Percentiles rank a stretch among this genome's conserved stretches.
Evolutionary conservation across 2,113 vertebrate species (phyloP).

Genomic region (Manacus vitellinus): DNA sequence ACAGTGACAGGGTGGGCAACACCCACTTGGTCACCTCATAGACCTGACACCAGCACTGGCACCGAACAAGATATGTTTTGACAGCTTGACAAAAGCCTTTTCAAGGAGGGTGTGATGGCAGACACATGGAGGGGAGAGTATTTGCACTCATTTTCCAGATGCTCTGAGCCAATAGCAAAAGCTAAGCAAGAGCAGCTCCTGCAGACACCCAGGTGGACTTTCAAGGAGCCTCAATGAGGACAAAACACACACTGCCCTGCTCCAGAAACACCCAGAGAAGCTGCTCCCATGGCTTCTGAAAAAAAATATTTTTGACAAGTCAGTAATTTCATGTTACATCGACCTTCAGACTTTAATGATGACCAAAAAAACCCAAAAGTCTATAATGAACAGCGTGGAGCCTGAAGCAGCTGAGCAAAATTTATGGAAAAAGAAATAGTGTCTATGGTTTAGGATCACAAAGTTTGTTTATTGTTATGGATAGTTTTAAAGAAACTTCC

Average conservation of each 20-base stretch:
- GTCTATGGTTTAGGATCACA: background rate
- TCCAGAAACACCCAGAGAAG: background rate
- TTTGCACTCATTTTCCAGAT: background rate
- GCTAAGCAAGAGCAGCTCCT: background rate
- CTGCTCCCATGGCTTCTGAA: background rate
- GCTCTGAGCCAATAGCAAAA: background rate
- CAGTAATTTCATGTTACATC: background rate
- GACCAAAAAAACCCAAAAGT: background rate
- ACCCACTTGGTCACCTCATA: background rate
- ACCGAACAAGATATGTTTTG: background rate
- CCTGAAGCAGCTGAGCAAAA: background rate
- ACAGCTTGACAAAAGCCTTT: background rate
- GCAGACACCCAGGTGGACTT: background rate
- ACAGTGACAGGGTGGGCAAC: background rate
- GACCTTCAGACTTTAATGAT: background rate
- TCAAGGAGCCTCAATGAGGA: background rate
- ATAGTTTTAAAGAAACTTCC: background rate
- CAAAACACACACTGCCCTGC: background rate
- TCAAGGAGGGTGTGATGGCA: background rate
- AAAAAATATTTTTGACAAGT: background rate
- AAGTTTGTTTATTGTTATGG: background rate
- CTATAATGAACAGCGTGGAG: background rate
- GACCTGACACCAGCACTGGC: background rate
- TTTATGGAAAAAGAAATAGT: rapidly evolving
- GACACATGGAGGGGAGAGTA: background rate